Evolutionary conservation across 2,797 vertebrate genomes (phyloP), one percentile per base, ranked within the genome.

Genomic region (Phalanger gymnotis): DNA sequence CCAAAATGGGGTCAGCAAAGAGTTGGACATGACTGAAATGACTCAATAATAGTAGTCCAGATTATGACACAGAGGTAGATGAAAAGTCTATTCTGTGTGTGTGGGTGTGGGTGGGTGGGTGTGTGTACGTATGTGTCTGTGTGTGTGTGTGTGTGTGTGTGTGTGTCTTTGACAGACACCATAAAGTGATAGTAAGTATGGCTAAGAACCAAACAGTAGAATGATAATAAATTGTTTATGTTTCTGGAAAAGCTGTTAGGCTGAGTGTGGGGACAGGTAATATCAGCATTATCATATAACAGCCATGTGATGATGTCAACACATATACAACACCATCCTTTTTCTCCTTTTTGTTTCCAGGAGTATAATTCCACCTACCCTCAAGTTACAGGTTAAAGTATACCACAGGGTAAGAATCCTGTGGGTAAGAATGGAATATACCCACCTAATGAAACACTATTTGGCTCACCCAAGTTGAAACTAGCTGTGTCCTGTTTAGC

Each of bases 401-500:
- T 81, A 47, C 2, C n/a, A 81, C 61, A 73, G 19, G n/a, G 16
- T 40, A 25, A 81, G 6, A 47, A 81, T 81, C 16, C 7, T 40
- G 19, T 81, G 7, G n/a, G n/a, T 47, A 40, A 91, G 14, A 93
- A 90, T 51, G 51, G 4, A 28, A 73, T 90, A 55, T 40, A 94
- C 94, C 4, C n/a, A 94, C 5, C 47, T 61, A 51, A 1, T 7
- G 89, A 90, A 66, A 11, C 55, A 87, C 87, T 56, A 47, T 22
- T 94, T 94, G 93, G 55, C 25, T 30, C 66, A 91, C 11, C 19
- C 25, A 28, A 89, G 9, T 91, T 94, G 96, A 56, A 95, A 90
- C 16, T 28, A 93, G 30, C 25, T 91, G 1, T 3, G 51, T 94
- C 94, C 57, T 52, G 58, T 5, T 54, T 93, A 95, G 95, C 73